These are phyloP conservation scores for Australoheros facetus DNA, from an alignment of 2,797 vertebrate species.

Conservation along the genomic window DNA sequence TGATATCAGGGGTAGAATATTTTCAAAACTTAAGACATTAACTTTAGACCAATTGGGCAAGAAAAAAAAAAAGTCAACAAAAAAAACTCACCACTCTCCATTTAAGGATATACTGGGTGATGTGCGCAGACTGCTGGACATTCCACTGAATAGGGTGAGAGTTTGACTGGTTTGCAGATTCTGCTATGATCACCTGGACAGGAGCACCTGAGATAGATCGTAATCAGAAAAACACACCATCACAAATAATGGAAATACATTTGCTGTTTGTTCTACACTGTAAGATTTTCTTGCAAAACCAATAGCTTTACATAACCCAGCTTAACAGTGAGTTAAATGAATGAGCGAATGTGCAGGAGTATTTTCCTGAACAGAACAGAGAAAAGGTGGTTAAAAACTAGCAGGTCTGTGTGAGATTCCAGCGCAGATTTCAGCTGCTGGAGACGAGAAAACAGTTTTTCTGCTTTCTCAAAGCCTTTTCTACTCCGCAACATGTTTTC, in stretches of 20 bases:
- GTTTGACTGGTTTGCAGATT: constrained; percentile 90
- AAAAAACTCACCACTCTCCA: constrained; percentile 93
- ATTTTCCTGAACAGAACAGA: constrained; percentile 28
- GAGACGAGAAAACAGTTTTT: constrained; percentile 36
- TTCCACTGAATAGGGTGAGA: constrained; percentile 98
- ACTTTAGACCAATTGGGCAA: neutral
- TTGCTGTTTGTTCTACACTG: neutral
- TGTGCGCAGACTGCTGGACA: constrained; percentile 87
- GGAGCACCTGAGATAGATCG: constrained; percentile 82
- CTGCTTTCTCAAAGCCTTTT: constrained; percentile 4
- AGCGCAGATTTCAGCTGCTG: constrained; percentile 51
- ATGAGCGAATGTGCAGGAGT: neutral
- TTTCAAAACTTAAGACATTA: neutral
- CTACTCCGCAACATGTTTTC: neutral
- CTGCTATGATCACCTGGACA: constrained; percentile 94
- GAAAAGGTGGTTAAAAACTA: constrained; percentile 38
- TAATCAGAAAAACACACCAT: neutral
- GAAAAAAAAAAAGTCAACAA: neutral
- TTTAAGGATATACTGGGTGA: constrained; percentile 92
- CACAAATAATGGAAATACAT: neutral
- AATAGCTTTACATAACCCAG: neutral
- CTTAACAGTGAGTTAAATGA: neutral
- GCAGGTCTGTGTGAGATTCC: constrained; percentile 78
- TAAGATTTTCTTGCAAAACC: neutral
- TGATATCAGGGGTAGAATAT: neutral